A percentile compares a stretch with the other conserved stretches of the same genome.
Evolutionary conservation across 2,797 vertebrate genomes (phyloP).

Genomic region (Acomys russatus): DNA sequence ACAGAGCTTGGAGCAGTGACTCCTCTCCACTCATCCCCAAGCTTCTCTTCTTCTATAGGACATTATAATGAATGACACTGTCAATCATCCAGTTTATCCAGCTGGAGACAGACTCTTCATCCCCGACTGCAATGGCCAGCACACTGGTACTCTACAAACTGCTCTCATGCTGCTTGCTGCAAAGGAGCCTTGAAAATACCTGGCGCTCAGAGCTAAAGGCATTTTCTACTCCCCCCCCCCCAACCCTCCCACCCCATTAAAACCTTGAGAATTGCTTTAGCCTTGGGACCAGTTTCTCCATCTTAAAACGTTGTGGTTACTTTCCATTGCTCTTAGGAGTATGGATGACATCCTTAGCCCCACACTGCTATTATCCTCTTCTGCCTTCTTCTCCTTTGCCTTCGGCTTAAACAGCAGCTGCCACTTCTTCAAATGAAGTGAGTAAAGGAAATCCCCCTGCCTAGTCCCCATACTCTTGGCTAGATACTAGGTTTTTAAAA

Average conservation of each 20-base stretch:
- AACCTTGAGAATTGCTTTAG: neutral
- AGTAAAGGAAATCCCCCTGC: neutral
- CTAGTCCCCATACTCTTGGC: neutral
- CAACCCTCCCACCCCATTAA: neutral
- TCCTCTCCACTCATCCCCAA: neutral
- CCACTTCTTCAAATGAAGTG: neutral
- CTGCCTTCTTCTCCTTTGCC: neutral
- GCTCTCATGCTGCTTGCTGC: too few relatives aligned
- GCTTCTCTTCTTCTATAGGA: neutral
- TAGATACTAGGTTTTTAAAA: neutral
- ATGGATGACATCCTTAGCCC: neutral
- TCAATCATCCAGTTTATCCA: neutral
- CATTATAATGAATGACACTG: neutral
- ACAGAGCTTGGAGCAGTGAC: neutral
- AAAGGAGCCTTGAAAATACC: neutral
- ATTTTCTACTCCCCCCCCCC: too few relatives aligned
- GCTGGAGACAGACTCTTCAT: neutral
- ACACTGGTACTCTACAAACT: neutral
- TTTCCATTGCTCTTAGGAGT: conserved; percentile 17
- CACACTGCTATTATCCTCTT: neutral
- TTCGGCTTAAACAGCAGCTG: neutral
- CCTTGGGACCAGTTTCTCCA: neutral
- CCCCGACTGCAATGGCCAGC: neutral
- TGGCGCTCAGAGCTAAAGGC: neutral
- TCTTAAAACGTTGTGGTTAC: neutral